phyloP scores from a whole-genome alignment of 2,113 vertebrate species.

The Dolichallabes microphthalmus region DNA sequence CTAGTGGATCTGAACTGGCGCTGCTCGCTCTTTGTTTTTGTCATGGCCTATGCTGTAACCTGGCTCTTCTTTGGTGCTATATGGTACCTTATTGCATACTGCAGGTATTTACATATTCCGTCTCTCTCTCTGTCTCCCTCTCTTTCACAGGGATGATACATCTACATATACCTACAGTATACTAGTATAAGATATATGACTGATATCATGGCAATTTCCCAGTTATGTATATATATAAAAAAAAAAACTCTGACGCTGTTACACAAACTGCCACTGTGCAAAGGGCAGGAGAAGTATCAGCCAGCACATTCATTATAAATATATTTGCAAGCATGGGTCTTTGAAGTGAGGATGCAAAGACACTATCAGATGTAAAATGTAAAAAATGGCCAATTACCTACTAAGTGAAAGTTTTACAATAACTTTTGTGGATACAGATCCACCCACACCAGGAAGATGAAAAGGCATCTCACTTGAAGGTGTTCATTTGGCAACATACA shows the following conservation, averaged over 20 bases:
- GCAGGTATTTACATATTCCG: constrained; percentile 67
- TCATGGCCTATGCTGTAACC: constrained; percentile 92
- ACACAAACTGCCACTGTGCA: background rate
- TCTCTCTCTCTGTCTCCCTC: no score
- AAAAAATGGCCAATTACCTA: background rate
- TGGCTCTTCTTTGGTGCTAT: constrained; percentile 98
- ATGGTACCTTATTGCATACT: constrained; percentile 97
- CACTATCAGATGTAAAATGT: no score
- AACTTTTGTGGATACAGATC: background rate
- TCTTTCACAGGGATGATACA: background rate
- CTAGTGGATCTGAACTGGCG: constrained; percentile 97
- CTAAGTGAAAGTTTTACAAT: background rate
- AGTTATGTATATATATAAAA: background rate
- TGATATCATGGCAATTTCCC: background rate
- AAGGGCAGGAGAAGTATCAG: background rate
- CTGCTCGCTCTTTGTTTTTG: constrained; percentile 92
- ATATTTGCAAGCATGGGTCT: background rate
- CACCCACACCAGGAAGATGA: background rate
- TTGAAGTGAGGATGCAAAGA: background rate
- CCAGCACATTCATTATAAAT: no score
- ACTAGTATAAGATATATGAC: background rate
- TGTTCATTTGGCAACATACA: background rate
- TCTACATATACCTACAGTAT: background rate
- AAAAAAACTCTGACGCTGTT: background rate
- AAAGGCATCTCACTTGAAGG: background rate